A percentile compares a stretch with the other conserved stretches of the same genome.
Evolutionary conservation across 2,113 vertebrate species (phyloP).

Genomic region (Crocuta crocuta): DNA sequence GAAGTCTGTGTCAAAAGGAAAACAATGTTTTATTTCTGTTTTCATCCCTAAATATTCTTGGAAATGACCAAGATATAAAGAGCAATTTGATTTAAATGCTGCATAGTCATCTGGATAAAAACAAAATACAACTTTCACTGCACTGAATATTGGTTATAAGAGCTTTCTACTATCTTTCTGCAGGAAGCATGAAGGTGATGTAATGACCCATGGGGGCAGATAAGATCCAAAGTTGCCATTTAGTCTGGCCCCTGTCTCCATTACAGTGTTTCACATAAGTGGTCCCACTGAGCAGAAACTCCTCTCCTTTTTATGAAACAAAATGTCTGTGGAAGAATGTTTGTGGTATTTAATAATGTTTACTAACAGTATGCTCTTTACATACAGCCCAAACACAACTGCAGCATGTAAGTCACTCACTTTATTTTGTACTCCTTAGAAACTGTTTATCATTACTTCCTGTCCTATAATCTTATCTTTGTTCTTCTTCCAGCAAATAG

Average conservation of each 20-base stretch:
- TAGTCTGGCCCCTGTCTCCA: background rate
- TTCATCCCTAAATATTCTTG: constrained; percentile 45
- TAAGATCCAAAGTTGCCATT: background rate
- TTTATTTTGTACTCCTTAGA: background rate
- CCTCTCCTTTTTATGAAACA: background rate
- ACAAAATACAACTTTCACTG: constrained; percentile 47
- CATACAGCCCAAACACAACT: background rate
- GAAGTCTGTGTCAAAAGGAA: constrained; percentile 45
- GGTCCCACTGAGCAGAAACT: background rate
- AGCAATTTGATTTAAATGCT: constrained; percentile 68
- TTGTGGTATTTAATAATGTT: background rate
- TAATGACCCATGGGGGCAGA: background rate
- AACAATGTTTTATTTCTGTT: constrained; percentile 62
- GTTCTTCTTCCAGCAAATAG: background rate
- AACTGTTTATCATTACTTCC: background rate
- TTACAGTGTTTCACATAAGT: background rate
- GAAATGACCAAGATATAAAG: constrained; percentile 57
- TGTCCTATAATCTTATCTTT: background rate
- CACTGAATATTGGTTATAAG: background rate
- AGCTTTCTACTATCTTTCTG: constrained; percentile 39
- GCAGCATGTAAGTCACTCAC: background rate
- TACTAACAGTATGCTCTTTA: background rate
- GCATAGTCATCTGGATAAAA: constrained; percentile 61
- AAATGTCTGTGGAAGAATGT: background rate
- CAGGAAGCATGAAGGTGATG: background rate